Evolutionary conservation across 1,140 invertebrate genomes (phyloP), one percentile per base, ranked within the genome.

Genomic region (Euborellia annulipes): DNA sequence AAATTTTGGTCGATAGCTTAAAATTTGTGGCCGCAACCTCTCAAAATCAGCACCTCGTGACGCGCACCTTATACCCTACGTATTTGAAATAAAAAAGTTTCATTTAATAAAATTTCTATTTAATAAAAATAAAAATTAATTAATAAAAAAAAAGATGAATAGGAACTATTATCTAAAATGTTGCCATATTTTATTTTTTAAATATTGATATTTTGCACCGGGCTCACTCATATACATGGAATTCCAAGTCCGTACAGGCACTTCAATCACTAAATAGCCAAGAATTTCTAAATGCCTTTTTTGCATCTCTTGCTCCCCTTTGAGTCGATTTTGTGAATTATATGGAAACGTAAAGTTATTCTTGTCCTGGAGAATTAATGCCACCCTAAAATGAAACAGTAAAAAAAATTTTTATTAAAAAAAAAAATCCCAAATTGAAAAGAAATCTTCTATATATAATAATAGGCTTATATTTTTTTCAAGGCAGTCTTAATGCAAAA

Each of bases 201-300:
- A 48, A 51, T 62, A 68, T 14, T 63, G 60, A 4, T 51, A 49
- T 52, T 66, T 68, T 11, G 59, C 62, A 7, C 52, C 55, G n/a
- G 58, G 52, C 38, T 60, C 55, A 19, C 52, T 46, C 58, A 62
- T 59, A 30, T 50, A 62, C 56, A 75, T 66, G 18, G 63, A 62
- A 50, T 67, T 70, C 72, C 72, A 76, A 34, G 67, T 59, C 38
- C 60, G 59, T n/a, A 62, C 57, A 40, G 68, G 66, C 3, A 76
- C 59, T 21, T 63, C 55, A 23, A 71, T 50, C 3, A 76, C 71
- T 48, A 62, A 63, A 47, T 73, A 76, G 11, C 72, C 72, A 48
- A 76, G 57, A 43, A 76, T 72, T 61, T 76, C 73, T 36, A 76
- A 57, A 58, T 76, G 73, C 47, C 71, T 58, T n/a, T 54, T 48